phyloP scores from a whole-genome alignment of 2,888 invertebrate species.

The Globia sparganii region DNA sequence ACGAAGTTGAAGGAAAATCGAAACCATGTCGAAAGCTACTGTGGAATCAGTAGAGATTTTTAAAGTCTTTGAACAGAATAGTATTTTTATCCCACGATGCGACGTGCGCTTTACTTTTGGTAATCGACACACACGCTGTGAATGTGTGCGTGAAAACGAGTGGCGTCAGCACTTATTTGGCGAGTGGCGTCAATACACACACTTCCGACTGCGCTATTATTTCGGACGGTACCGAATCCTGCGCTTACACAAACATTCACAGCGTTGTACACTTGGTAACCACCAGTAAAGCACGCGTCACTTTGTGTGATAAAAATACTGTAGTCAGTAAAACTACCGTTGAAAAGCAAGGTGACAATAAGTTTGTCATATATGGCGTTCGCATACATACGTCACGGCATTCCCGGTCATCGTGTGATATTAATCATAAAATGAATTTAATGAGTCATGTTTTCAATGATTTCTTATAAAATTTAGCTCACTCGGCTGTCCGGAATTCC shows the following conservation, averaged over 20 bases:
- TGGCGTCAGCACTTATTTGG: no score
- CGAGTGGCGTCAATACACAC: no score
- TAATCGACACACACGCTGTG: neutral
- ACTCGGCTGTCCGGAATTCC: slow-evolving; percentile 6
- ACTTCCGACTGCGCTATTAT: no score
- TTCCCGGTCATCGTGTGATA: neutral
- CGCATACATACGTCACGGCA: neutral
- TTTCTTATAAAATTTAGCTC: slow-evolving; percentile 20
- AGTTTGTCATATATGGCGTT: neutral
- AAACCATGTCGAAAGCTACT: neutral
- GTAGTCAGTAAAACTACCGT: neutral
- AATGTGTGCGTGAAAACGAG: no score
- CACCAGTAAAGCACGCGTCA: neutral
- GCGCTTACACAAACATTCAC: no score
- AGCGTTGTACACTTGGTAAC: no score
- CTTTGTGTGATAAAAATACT: neutral
- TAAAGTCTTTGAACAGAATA: neutral
- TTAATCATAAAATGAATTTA: neutral
- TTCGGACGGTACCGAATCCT: no score
- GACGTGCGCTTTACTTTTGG: neutral
- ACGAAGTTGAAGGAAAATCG: neutral
- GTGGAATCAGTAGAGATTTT: neutral
- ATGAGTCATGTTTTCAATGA: slow-evolving; percentile 25
- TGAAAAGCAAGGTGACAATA: slow-evolving; percentile 1
- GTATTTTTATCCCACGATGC: neutral